Conservation (phyloP, 2,113 vertebrate species). For the Accipiter virgatus region DNA sequence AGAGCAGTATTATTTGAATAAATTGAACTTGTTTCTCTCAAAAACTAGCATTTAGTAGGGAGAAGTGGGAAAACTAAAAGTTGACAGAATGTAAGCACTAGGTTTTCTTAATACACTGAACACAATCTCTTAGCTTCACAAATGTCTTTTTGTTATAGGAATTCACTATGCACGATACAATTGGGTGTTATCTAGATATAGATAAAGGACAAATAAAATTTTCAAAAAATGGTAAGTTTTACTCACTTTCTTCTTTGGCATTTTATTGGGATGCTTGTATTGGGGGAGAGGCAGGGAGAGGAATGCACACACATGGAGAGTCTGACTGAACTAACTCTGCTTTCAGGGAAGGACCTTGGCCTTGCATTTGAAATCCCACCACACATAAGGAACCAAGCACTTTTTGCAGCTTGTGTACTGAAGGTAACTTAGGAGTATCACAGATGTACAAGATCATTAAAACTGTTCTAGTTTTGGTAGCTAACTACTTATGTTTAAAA, state of each 20-base stretch:
- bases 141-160: slow-evolving; percentile 74
- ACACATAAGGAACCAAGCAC: slow-evolving; percentile 85
- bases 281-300: too few species aligned
- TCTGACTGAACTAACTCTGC: not conserved
- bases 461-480: not conserved
- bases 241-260: not conserved
- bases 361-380: slow-evolving; percentile 90
- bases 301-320: fast-evolving
- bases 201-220: slow-evolving; percentile 87
- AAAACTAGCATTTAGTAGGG: not conserved
- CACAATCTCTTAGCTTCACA: not conserved
- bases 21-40: not conserved
- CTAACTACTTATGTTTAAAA: not conserved
- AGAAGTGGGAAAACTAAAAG: not conserved
- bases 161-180: slow-evolving; percentile 97
- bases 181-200: slow-evolving; percentile 90
- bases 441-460: not conserved
- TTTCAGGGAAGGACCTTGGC: slow-evolving; percentile 90
- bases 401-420: slow-evolving; percentile 93
- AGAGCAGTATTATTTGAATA: not conserved
- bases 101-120: not conserved
- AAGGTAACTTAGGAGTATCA: slow-evolving; percentile 79
- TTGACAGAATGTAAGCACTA: not conserved
- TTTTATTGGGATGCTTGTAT: not conserved
- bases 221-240: slow-evolving; percentile 89